Base-by-base conservation (phyloP, 2,888 invertebrate genomes). In the Polyploca ridens region DNA sequence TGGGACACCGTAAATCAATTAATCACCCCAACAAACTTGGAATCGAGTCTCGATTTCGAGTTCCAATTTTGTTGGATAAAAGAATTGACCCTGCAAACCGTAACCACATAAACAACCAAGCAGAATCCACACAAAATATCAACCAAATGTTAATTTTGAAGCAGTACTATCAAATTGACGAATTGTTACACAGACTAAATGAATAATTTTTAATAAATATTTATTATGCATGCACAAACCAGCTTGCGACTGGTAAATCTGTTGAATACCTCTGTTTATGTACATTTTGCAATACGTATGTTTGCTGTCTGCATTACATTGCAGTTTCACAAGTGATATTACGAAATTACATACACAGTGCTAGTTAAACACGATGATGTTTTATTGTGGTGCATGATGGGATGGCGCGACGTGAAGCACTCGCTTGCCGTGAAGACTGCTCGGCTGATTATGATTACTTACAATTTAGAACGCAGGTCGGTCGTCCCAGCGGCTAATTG, bases 401-500 rank as follows among this genome's bases (percentile, higher is more conserved):
- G 66, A 64, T 74, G 71, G 64, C 64, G 65, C 58, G 72, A 63
- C 54, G 54, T 19, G 54, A 54, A 4, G 54, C 19, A 54, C 16
- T 54, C 54, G 19, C 19, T 54, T 64, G 68, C 62, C 58, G 63
- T 84, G 86, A 86, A 73, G 79, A 79, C 88, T 84, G 89, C 89
- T 89, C 81, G 85, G 88, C 78, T 74, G 83, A 71, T 73, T 73
- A 73, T 78, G 82, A 75, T 81, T 83, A 92, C 92, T 95, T 95
- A 96, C 93, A 96, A 95, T 95, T 96, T 96, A 87, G 96, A 95
- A 91, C 95, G 96, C 90, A 94, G 91, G 92, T 94, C 92, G 90
- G 95, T 90, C 90, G 95, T 90, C 95, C 95, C 95, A 95, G 96
- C 95, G 95, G 96, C 96, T 96, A 96, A 96, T 96, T 96, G 96